Conservation (phyloP, 2,888 invertebrate genomes). For the Dynastes hyllus region DNA sequence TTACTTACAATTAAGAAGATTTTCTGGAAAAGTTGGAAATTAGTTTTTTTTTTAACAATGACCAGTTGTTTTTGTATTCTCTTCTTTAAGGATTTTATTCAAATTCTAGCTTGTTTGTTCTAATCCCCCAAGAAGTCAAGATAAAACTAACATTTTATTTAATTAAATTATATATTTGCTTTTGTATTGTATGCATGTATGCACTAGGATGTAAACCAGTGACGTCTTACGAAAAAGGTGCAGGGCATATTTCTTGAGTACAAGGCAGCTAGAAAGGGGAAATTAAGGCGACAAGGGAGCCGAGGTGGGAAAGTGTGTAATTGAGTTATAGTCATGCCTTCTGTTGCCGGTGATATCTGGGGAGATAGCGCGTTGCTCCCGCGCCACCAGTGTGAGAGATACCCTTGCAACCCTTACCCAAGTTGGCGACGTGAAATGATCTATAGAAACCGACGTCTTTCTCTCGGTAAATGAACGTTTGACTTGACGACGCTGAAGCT, state of each 20-base stretch:
- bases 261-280: conserved; percentile 48
- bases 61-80: too few species aligned
- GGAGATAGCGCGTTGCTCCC: conserved; percentile 56
- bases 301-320: conserved; percentile 67
- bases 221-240: conserved; percentile 29
- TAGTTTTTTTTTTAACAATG: too few species aligned
- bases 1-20: too few species aligned
- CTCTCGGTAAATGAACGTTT: conserved; percentile 47
- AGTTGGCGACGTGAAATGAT: conserved; percentile 50
- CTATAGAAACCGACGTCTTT: conserved; percentile 50
- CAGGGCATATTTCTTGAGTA: conserved; percentile 39
- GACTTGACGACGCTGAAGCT: conserved; percentile 43
- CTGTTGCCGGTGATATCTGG: conserved; percentile 66
- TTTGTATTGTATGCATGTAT: not conserved
- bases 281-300: conserved; percentile 57
- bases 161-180: not conserved
- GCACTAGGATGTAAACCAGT: not conserved
- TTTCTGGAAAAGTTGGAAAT: too few species aligned
- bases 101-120: too few species aligned
- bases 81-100: too few species aligned
- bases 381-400: conserved; percentile 48
- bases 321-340: conserved; percentile 69
- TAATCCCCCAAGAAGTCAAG: too few species aligned
- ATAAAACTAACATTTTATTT: not conserved
- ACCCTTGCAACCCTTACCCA: conserved; percentile 52